These are phyloP conservation scores for Sander vitreus DNA, from an alignment of 2,113 vertebrate genomes.

Conservation along the genomic window DNA sequence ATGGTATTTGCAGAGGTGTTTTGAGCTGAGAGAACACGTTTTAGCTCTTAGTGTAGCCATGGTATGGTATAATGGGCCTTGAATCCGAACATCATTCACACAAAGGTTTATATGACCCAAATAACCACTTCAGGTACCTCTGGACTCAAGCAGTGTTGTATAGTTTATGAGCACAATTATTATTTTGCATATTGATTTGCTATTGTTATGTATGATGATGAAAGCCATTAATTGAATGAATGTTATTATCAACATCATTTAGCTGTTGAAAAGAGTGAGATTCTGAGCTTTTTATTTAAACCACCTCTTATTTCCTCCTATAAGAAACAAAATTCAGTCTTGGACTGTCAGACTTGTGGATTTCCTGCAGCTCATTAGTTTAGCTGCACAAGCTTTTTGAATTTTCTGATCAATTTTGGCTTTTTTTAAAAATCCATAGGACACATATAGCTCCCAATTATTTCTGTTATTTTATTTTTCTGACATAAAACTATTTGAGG, in stretches of 20 bases:
- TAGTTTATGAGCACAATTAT: background rate
- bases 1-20: background rate
- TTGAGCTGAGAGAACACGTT: background rate
- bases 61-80: background rate
- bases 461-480: background rate
- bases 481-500: background rate
- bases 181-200: background rate
- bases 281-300: background rate
- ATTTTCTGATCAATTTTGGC: constrained; percentile 5
- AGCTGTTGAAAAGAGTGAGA: background rate
- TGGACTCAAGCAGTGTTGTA: background rate
- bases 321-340: background rate
- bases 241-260: background rate
- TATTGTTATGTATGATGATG: background rate
- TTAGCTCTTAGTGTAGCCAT: constrained; percentile 3
- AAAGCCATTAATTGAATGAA: background rate
- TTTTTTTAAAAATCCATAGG: background rate
- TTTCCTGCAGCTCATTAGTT: background rate
- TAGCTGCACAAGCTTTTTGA: background rate
- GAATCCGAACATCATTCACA: background rate
- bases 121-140: background rate
- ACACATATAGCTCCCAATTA: background rate
- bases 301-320: background rate
- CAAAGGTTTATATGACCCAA: background rate
- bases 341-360: background rate